Percentiles rank a stretch among this genome's conserved stretches.
These are phyloP conservation scores for Pseudomyrmex dendroicus DNA, from an alignment of 1,140 invertebrate genomes.

Conservation along the genomic window DNA sequence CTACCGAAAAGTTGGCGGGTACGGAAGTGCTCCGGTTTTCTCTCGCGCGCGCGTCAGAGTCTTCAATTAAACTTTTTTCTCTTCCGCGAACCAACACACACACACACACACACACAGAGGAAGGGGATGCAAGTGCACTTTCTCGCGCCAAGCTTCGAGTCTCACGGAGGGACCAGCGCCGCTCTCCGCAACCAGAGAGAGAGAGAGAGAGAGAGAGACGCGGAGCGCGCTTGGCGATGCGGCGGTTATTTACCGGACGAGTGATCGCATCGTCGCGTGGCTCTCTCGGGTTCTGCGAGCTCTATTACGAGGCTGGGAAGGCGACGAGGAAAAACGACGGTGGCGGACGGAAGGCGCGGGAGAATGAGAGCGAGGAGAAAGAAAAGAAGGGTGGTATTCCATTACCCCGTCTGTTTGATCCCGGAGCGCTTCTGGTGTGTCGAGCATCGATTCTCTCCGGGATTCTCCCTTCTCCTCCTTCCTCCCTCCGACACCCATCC, in stretches of 20 bases:
- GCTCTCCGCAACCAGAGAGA: neutral
- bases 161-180: neutral
- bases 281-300: slow-evolving; percentile 8
- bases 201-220: neutral
- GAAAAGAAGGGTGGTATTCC: slow-evolving; percentile 46
- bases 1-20: slow-evolving; percentile 16
- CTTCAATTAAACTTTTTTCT: slow-evolving; percentile 32
- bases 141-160: neutral
- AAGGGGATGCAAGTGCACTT: neutral
- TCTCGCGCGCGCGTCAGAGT: neutral
- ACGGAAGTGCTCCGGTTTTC: neutral
- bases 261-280: slow-evolving; percentile 55
- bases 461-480: no score
- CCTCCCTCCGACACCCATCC: neutral
- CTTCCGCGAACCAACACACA: neutral
- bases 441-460: slow-evolving; percentile 43
- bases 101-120: no score
- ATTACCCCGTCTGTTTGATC: slow-evolving; percentile 66
- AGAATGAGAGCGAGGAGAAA: slow-evolving; percentile 7
- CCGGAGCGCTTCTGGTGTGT: slow-evolving; percentile 43
- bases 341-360: slow-evolving; percentile 1
- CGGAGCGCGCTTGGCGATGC: neutral
- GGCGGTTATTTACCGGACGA: slow-evolving; percentile 36
- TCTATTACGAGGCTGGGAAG: slow-evolving; percentile 37
- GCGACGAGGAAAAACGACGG: slow-evolving; percentile 60